phyloP scores from a whole-genome alignment of 2,888 invertebrate genomes.

The Ophion costatus region DNA sequence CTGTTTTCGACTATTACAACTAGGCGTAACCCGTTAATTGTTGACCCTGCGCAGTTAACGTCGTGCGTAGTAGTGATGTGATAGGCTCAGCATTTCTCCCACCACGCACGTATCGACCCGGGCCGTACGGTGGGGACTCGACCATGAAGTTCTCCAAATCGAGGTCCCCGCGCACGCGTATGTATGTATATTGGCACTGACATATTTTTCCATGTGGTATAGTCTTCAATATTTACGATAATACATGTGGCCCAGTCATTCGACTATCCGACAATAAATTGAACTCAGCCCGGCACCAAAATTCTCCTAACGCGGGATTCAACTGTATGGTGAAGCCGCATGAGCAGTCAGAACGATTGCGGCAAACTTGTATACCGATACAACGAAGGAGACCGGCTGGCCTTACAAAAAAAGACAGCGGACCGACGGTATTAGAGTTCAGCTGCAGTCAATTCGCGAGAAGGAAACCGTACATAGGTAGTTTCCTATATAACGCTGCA shows the following conservation, averaged over 20 bases:
- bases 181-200: not conserved
- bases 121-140: not conserved
- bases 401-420: conserved; percentile 17
- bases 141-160: not conserved
- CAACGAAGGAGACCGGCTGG: conserved; percentile 14
- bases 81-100: not conserved
- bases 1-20: too few relatives aligned
- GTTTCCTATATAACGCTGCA: conserved; percentile 18
- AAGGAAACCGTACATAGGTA: conserved; percentile 62
- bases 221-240: not conserved
- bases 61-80: not conserved
- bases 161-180: not conserved
- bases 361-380: conserved; percentile 20
- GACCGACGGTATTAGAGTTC: conserved; percentile 7
- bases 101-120: too few relatives aligned
- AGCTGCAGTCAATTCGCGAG: conserved; percentile 71
- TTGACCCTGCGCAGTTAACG: not conserved
- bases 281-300: conserved; percentile 24
- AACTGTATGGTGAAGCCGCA: not conserved
- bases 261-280: conserved; percentile 39
- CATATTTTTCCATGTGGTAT: not conserved
- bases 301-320: conserved; percentile 15
- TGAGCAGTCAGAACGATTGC: conserved; percentile 22
- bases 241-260: not conserved
- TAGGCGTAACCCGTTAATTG: not conserved